Base-by-base conservation (phyloP, 2,113 vertebrate genomes). In the Anguilla rostrata region DNA sequence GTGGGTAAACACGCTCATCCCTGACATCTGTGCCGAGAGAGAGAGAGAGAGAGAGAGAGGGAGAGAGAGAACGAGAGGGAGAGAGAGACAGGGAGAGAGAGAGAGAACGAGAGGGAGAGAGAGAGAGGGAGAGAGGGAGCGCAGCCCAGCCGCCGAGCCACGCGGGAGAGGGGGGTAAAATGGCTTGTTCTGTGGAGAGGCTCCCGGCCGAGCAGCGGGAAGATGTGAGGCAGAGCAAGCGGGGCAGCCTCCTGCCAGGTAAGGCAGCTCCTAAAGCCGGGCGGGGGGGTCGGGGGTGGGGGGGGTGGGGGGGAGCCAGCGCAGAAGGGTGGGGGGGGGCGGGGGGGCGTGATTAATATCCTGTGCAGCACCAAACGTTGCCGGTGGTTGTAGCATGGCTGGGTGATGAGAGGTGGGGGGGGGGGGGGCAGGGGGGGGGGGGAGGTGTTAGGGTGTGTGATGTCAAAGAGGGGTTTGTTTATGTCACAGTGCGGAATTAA, bases 111-210 rank as follows among this genome's bases (percentile, higher is more conserved):
- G 89, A 87, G 83, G 26, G 92, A 94, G 94, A 2, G 78, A 63
- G 82, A 81, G 95, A 91, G 39, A 83, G 49, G 39, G 85, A 83
- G 84, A 43, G 63, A 82, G 81, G 57, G 29, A 81, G 78, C 79
- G 43, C 43, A 46, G 43, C 43, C 43, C 43, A 46, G 43, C 43
- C 43, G 43, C 4, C 0, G 43, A 46, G 43, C 43, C 43, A 46
- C 43, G 43, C 43, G 41, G 49, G 94, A 94, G 81, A 46, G 66
- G 53, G 39, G 60, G 16, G 71, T 95, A 95, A 96, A 95, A 96
- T 96, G 95, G 95, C 95, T 94, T 96, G 95, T 93, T 95, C 96
- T 94, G 94, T 95, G 92, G 95, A 95, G 93, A 95, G 95, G 94
- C 94, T 95, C 92, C 92, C 94, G 92, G 94, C 95, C 94, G 94